phyloP scores from a whole-genome alignment of 2,888 invertebrate genomes.

The Chrysotoxum bicinctum region DNA sequence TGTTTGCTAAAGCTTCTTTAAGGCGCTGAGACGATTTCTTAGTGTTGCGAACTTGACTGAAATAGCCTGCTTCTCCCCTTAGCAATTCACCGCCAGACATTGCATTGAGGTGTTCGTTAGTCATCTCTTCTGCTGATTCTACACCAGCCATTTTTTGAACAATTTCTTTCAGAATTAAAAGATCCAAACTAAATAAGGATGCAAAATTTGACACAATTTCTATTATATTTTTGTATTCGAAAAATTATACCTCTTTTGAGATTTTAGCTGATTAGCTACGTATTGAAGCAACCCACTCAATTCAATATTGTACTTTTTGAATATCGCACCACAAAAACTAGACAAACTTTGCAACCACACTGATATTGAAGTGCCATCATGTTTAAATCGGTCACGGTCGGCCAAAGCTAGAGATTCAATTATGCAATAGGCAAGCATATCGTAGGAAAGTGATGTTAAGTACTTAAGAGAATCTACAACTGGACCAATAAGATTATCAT shows the following conservation, averaged over 20 bases:
- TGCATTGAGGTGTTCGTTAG: constrained; percentile 96
- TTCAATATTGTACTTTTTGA: constrained; percentile 98
- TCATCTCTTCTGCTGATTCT: constrained; percentile 97
- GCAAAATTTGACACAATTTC: background rate
- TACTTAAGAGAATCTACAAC: constrained; percentile 99
- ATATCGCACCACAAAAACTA: constrained; percentile 97
- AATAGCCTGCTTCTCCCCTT: constrained; percentile 98
- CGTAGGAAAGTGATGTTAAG: constrained; percentile 96
- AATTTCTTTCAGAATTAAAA: constrained; percentile 96
- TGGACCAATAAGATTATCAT: constrained; percentile 96
- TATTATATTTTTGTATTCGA: background rate
- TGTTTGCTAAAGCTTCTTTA: constrained; percentile 96
- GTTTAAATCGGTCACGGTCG: constrained; percentile 89
- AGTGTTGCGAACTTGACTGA: constrained; percentile 97
- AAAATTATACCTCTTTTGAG: constrained; percentile 91
- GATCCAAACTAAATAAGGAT: constrained; percentile 87
- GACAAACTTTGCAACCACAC: constrained; percentile 97
- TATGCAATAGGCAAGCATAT: constrained; percentile 96
- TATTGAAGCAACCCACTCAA: constrained; percentile 97
- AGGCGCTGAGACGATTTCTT: constrained; percentile 96
- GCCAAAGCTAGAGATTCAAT: constrained; percentile 94
- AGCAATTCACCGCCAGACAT: constrained; percentile 98
- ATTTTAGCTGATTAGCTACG: constrained; percentile 97
- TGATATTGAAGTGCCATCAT: constrained; percentile 95
- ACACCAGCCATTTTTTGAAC: constrained; percentile 99